A percentile compares a stretch with the other conserved stretches of the same genome.
Evolutionary conservation across 92 coral and sea anemone genomes (phyloP).

Genomic region (Epizoanthus fatuus): DNA sequence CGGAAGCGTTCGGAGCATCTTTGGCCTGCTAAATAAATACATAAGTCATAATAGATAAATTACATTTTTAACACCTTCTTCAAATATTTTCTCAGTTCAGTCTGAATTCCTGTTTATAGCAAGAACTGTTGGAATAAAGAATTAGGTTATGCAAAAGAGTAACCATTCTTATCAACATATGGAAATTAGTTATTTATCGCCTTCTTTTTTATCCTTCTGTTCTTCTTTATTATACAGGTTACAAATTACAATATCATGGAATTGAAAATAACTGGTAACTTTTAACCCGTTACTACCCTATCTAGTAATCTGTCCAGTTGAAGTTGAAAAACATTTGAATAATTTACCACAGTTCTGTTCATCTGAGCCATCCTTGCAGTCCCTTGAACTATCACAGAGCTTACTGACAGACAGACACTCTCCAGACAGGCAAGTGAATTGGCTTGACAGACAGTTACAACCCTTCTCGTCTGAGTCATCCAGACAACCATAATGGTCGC

Average conservation of each 20-base stretch:
- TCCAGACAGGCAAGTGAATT: conserved; percentile 65
- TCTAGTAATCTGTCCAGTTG: no score
- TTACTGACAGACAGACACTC: conserved; percentile 64
- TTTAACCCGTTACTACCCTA: background rate
- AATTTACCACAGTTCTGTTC: conserved; percentile 74
- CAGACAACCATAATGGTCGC: conserved; percentile 74
- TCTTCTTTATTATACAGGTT: no score
- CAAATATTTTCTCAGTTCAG: no score
- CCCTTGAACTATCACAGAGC: conserved; percentile 52
- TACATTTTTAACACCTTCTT: no score
- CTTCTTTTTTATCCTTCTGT: no score
- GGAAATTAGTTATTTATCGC: no score
- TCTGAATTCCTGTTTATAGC: no score
- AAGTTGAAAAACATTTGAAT: background rate
- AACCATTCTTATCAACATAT: no score
- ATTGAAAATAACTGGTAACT: conserved; percentile 9
- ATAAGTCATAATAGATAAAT: background rate
- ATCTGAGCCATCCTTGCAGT: conserved; percentile 73
- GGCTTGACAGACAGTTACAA: conserved; percentile 66
- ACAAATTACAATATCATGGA: no score
- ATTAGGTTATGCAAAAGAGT: no score
- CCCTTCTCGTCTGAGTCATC: conserved; percentile 84
- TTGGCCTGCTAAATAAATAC: background rate
- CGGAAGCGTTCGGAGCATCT: conserved; percentile 47
- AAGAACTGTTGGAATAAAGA: no score